phyloP scores from a whole-genome alignment of 2,797 vertebrate genomes.

The Parambassis ranga region DNA sequence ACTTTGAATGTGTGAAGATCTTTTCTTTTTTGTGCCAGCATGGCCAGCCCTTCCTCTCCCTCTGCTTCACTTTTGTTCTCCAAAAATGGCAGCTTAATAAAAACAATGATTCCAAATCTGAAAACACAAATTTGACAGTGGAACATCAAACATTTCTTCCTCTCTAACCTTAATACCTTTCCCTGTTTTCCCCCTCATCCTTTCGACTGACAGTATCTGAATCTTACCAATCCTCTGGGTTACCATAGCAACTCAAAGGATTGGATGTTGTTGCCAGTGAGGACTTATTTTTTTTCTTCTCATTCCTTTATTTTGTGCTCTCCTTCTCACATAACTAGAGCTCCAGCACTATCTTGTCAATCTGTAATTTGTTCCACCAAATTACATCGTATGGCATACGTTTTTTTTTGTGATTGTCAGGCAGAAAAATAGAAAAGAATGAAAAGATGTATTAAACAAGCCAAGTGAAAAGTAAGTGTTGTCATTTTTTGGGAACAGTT shows the following conservation, averaged over 20 bases:
- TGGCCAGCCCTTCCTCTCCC: neutral
- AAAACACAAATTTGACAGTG: neutral
- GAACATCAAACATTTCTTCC: neutral
- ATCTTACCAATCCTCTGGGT: no score
- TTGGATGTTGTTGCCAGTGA: neutral
- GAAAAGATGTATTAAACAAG: conserved; percentile 2
- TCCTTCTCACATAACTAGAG: neutral
- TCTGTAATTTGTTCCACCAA: conserved; percentile 30
- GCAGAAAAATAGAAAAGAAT: conserved; percentile 1
- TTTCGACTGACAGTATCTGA: conserved; percentile 18
- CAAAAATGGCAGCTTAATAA: neutral
- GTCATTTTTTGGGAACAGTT: conserved; percentile 44
- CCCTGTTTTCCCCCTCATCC: neutral
- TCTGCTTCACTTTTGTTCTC: neutral
- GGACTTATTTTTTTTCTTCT: neutral
- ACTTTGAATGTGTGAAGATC: neutral
- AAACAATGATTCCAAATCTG: neutral
- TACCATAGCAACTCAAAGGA: conserved; percentile 40
- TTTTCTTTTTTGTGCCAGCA: neutral
- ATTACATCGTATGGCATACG: neutral
- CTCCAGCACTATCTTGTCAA: neutral
- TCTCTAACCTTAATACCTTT: neutral
- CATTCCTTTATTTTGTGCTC: neutral
- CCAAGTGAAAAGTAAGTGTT: conserved; percentile 4
- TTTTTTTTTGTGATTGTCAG: neutral